phyloP scores from a whole-genome alignment of 1,140 invertebrate genomes.

The Tetranychus cinnabarinus region DNA sequence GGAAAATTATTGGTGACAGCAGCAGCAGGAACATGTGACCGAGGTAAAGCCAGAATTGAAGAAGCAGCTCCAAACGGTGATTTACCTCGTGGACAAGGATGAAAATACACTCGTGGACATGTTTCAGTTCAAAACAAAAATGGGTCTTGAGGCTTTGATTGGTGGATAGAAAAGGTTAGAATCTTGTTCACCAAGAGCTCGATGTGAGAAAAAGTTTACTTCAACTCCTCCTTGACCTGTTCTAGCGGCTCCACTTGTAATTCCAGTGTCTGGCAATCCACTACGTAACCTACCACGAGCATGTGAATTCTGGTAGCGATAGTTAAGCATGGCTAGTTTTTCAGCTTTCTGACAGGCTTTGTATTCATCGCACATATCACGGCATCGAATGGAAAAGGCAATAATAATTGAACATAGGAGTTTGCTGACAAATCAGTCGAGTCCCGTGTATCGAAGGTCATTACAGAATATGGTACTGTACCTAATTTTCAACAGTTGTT shows the following conservation, averaged over 20 bases:
- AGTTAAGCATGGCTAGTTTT: slow-evolving; percentile 6
- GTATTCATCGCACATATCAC: slow-evolving; percentile 12
- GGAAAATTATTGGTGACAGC: not conserved
- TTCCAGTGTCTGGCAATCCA: not conserved
- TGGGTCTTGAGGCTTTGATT: not conserved
- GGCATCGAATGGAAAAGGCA: slow-evolving; percentile 15
- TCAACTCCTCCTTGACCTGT: not conserved
- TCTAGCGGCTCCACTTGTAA: not conserved
- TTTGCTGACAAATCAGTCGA: slow-evolving; percentile 12
- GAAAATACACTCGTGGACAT: slow-evolving; percentile 9
- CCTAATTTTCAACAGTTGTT: too few relatives aligned
- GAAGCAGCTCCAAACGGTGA: slow-evolving; percentile 15
- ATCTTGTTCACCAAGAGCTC: not conserved
- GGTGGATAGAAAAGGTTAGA: not conserved
- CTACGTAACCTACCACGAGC: not conserved
- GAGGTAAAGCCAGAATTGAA: slow-evolving; percentile 8
- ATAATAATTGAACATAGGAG: slow-evolving; percentile 18
- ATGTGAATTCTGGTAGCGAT: not conserved
- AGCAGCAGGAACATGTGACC: not conserved
- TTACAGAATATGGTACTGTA: too few relatives aligned
- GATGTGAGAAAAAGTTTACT: not conserved
- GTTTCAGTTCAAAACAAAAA: not conserved
- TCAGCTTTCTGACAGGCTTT: slow-evolving; percentile 8
- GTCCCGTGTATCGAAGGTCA: too few relatives aligned
- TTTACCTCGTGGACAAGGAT: slow-evolving; percentile 9